These are phyloP conservation scores for Torymus tubicola DNA, from an alignment of 2,888 invertebrate species.

Conservation along the genomic window DNA sequence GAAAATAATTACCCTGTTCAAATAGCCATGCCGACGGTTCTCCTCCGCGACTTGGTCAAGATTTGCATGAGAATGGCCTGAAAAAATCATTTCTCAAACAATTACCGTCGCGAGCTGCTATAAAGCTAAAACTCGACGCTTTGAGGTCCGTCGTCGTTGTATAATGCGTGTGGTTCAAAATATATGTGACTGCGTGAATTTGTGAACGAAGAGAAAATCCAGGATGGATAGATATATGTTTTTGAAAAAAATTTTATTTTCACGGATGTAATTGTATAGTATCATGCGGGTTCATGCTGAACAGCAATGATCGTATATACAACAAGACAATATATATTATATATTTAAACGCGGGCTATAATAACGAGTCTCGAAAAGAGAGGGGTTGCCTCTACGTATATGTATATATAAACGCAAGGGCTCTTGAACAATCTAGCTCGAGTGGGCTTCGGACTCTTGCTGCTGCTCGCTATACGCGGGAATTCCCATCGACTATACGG, in stretches of 20 bases:
- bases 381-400: conserved; percentile 10
- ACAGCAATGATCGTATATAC: too few species aligned
- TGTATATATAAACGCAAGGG: not conserved
- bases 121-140: conserved; percentile 34
- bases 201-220: not conserved
- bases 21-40: conserved; percentile 62
- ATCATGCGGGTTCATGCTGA: too few species aligned
- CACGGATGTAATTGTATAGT: too few species aligned
- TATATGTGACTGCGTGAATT: conserved; percentile 7
- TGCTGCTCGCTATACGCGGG: not conserved
- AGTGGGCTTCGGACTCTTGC: conserved; percentile 4
- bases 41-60: conserved; percentile 68
- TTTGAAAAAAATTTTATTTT: too few species aligned
- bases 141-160: not conserved
- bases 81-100: conserved; percentile 72
- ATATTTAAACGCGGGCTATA: not conserved
- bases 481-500: conserved; percentile 11
- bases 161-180: conserved; percentile 2
- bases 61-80: conserved; percentile 75
- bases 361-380: conserved; percentile 14
- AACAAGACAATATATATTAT: too few species aligned
- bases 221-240: too few species aligned
- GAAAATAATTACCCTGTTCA: conserved; percentile 73
- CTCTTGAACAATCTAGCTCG: conserved; percentile 37
- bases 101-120: conserved; percentile 67